Evolutionary conservation across 1,140 invertebrate species (phyloP), one percentile per base, ranked within the genome.

Genomic region (Cotesia vestalis): DNA sequence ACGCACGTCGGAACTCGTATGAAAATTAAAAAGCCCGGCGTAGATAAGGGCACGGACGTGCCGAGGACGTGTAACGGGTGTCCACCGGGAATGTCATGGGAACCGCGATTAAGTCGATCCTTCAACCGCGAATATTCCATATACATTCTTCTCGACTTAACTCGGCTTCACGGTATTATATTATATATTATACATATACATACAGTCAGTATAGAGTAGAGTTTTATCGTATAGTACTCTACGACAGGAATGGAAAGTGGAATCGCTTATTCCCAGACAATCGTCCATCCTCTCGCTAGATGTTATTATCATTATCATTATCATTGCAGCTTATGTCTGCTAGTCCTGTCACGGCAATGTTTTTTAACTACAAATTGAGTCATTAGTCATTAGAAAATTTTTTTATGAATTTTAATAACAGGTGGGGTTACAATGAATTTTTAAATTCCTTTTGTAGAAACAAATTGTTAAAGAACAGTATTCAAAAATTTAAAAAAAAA

Each of bases 51-150:
- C 40, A 11, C 4, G 53, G 12, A 55, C 53, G 17, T 17, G 17
- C 57, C 20, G 27, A 63, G 36, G 4, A 35, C n/a, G 12, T 55
- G 66, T 67, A 67, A 67, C 66, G 66, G 66, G 66, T 67, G 66
- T 67, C 51, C 66, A 67, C 8, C 40, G 53, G 53, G 66, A 68
- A 68, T 67, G 9, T 27, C 66, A 66, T 71, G 62, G 70, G 63
- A 66, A 66, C 36, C 35, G 53, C 52, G 53, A 66, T 72, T 72
- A 51, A 72, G 61, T 64, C 36, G 20, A 36, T 64, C 9, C 69
- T 40, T 34, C 61, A 53, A 57, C 61, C 61, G 52, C 34, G 52
- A 71, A 63, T 46, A 46, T 46, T 46, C 40, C 27, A 27, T 27
- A 27, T 27, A 27, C 27, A 27, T 27, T 27, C 27, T 27, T 27